Evolutionary conservation across 2,797 vertebrate genomes (phyloP), one percentile per base, ranked within the genome.

Genomic region (Microhierax caerulescens): DNA sequence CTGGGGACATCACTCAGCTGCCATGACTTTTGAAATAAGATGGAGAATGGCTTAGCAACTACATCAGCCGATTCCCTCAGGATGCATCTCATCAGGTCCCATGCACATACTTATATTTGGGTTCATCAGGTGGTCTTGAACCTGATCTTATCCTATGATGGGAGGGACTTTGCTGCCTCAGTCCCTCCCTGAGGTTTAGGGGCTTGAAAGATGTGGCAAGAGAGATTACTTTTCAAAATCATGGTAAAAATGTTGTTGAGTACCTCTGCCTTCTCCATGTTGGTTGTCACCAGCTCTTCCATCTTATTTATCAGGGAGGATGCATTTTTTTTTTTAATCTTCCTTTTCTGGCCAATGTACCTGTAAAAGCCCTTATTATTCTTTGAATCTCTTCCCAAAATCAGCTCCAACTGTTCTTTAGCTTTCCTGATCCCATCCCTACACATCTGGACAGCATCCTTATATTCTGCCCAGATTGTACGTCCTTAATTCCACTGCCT

Each of bases 1-100:
- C 21, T 50, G 11, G 10, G 22, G 7, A 25, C 2, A 0, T 24
- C 2, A 2, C 5, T 6, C 5, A 72, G 4, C 19, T 41, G 7
- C 19, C 15, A 30, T 2, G 5, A 13, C 4, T 74, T 81, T 53
- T 50, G 30, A 76, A 18, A 53, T 57, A 32, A 34, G 24, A 23
- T 22, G 10, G 16, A 72, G 11, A 67, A 14, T 76, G 11, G 8
- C 39, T 45, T 63, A 54, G 25, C 10, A 54, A 24, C 8, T 47
- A 12, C 24, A 18, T 1, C 17, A 11, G 8, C 4, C 18, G n/a
- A 20, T 72, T 72, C 13, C 13, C 25, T 45, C 28, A 12, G 6
- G 18, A 76, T 7, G 9, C 10, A 45, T 59, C 36, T 64, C 9
- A 4, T 36, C 8, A 2, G 13, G 9, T 64, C 34, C 20, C 14